Percentiles rank a stretch among this genome's conserved stretches.
Evolutionary conservation across 2,113 vertebrate species (phyloP).

Genomic region (Colaptes auratus): DNA sequence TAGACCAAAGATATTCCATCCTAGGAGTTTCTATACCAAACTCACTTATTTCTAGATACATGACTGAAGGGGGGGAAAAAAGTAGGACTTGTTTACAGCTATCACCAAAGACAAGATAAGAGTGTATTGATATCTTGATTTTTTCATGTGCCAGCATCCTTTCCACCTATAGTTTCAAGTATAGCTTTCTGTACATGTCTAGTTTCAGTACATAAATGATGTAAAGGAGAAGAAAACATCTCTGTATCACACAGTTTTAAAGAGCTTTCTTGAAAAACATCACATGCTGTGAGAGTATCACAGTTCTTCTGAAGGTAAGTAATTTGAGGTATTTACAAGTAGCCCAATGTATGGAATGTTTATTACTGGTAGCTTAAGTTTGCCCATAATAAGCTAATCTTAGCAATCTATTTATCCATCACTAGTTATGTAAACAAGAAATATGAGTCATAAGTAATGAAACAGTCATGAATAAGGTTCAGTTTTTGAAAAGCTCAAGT

Average conservation of each 20-base stretch:
- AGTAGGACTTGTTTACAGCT: not conserved
- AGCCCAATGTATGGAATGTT: not conserved
- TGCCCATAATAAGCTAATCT: not conserved
- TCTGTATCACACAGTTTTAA: not conserved
- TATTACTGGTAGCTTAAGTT: not conserved
- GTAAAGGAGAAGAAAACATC: not conserved
- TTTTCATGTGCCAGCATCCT: not conserved
- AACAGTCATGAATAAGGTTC: constrained; percentile 3
- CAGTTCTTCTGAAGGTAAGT: not conserved
- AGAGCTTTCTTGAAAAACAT: not conserved
- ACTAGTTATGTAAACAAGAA: not conserved
- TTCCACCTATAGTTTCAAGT: not conserved
- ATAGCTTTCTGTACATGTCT: not conserved
- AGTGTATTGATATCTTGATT: not conserved
- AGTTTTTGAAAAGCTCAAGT: not conserved
- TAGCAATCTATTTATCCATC: constrained; percentile 2
- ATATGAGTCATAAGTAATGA: not conserved
- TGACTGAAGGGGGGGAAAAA: too few relatives aligned
- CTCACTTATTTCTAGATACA: not conserved
- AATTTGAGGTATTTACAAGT: not conserved
- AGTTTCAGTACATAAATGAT: not conserved
- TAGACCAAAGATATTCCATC: not conserved
- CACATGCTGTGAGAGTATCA: not conserved
- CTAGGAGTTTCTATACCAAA: not conserved
- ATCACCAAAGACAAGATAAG: not conserved